Evolutionary conservation across 2,888 invertebrate species (phyloP).

Genomic region (Drosophila tanythrix): DNA sequence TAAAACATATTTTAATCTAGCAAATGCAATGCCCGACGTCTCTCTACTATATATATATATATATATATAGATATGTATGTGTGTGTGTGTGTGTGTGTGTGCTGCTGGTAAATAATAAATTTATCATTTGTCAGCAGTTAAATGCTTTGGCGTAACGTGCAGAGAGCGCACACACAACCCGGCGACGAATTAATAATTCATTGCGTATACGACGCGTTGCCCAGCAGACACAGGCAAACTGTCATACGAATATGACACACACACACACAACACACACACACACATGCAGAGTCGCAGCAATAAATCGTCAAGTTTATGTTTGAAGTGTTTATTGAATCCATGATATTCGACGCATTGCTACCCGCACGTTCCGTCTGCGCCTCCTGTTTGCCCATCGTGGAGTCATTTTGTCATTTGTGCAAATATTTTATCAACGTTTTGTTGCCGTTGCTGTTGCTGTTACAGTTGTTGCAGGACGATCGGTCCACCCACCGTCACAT

Average conservation of each 20-base stretch:
- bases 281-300: constrained; percentile 71
- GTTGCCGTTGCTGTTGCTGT: constrained; percentile 15
- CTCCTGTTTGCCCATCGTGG: constrained; percentile 17
- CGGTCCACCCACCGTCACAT: constrained; percentile 17
- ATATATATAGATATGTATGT: neutral
- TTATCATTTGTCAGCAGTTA: constrained; percentile 83
- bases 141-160: constrained; percentile 73
- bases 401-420: constrained; percentile 54
- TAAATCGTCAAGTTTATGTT: constrained; percentile 84
- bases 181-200: constrained; percentile 81
- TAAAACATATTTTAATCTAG: constrained; percentile 80
- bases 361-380: constrained; percentile 44
- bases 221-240: constrained; percentile 66
- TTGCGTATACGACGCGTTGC: constrained; percentile 78
- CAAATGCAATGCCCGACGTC: constrained; percentile 60
- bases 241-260: constrained; percentile 57
- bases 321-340: constrained; percentile 85
- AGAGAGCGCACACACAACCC: constrained; percentile 38
- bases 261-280: constrained; percentile 16
- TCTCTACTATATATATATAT: neutral
- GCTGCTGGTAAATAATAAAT: constrained; percentile 81
- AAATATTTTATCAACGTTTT: constrained; percentile 69
- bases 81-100: constrained; percentile 25
- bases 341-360: constrained; percentile 78
- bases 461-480: constrained; percentile 23